Evolutionary conservation across 2,888 invertebrate genomes (phyloP).

Genomic region (Brachyptera risi): DNA sequence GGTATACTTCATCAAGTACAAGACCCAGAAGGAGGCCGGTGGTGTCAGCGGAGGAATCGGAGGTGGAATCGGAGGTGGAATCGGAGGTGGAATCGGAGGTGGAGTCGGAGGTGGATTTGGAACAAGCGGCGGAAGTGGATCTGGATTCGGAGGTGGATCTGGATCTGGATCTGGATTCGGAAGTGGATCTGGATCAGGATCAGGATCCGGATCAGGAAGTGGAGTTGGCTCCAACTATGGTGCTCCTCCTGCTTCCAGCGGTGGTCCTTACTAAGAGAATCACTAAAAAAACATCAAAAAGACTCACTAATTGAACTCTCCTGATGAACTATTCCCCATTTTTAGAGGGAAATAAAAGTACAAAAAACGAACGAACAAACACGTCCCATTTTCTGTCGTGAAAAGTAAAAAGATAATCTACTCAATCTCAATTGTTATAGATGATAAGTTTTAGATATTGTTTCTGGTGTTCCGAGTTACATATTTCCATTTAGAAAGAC

Average conservation of each 20-base stretch:
- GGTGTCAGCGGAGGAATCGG: conserved; percentile 43
- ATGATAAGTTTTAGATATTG: conserved; percentile 1
- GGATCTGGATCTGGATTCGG: conserved; percentile 27
- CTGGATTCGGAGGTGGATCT: conserved; percentile 30
- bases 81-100: conserved; percentile 37
- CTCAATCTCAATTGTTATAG: too few species aligned
- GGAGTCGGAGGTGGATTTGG: too few species aligned
- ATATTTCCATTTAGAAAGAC: conserved; percentile 10
- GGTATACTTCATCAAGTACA: conserved; percentile 86
- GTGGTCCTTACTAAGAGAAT: conserved; percentile 29
- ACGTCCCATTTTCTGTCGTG: too few species aligned
- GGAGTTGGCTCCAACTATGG: conserved; percentile 30
- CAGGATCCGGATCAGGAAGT: conserved; percentile 20
- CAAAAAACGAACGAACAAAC: too few species aligned
- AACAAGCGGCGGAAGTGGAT: conserved; percentile 33
- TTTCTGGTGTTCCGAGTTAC: conserved; percentile 8
- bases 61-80: conserved; percentile 44
- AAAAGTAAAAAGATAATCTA: too few species aligned
- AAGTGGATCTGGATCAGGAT: conserved; percentile 18
- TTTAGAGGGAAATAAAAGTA: too few species aligned
- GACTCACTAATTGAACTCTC: too few species aligned
- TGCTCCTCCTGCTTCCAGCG: conserved; percentile 23
- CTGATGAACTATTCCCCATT: too few species aligned
- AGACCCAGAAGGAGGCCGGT: conserved; percentile 54
- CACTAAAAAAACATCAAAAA: too few species aligned